These are phyloP conservation scores for Luehdorfia chinensis DNA, from an alignment of 1,140 invertebrate species.

Conservation along the genomic window DNA sequence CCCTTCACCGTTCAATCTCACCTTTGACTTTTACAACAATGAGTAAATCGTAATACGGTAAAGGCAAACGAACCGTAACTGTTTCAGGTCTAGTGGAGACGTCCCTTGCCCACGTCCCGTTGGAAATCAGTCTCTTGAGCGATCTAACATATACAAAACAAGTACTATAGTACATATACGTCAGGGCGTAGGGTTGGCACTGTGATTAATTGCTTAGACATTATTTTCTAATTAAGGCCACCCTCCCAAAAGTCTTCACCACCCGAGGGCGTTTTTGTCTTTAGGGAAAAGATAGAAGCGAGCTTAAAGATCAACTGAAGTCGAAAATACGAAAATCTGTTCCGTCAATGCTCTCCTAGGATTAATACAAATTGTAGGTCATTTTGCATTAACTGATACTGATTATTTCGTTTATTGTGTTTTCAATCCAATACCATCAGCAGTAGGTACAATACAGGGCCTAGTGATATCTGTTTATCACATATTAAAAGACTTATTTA, in stretches of 20 bases:
- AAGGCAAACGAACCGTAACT: slow-evolving; percentile 59
- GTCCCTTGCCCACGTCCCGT: slow-evolving; percentile 44
- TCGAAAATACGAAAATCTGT: slow-evolving; percentile 39
- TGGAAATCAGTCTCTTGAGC: slow-evolving; percentile 54
- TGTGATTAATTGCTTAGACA: slow-evolving; percentile 70
- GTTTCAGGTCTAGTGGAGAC: slow-evolving; percentile 58
- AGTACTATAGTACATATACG: slow-evolving; percentile 8
- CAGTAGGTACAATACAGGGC: no score
- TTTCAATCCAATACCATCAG: no score
- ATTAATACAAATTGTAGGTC: no score
- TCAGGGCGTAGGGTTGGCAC: slow-evolving; percentile 25
- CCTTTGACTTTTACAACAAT: slow-evolving; percentile 54
- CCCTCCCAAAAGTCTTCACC: slow-evolving; percentile 38
- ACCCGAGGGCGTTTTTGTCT: slow-evolving; percentile 39
- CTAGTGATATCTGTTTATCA: no score
- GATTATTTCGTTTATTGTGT: no score
- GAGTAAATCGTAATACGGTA: slow-evolving; percentile 45
- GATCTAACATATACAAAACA: slow-evolving; percentile 15
- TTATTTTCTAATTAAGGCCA: slow-evolving; percentile 73
- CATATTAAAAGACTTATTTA: no score
- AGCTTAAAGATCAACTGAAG: slow-evolving; percentile 19
- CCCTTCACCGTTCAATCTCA: slow-evolving; percentile 20
- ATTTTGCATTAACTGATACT: no score
- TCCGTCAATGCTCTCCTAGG: no score
- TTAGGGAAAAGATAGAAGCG: slow-evolving; percentile 5